Evolutionary conservation across 92 coral and sea anemone species (phyloP).

Genomic region (Umimayanthus chanpuru): DNA sequence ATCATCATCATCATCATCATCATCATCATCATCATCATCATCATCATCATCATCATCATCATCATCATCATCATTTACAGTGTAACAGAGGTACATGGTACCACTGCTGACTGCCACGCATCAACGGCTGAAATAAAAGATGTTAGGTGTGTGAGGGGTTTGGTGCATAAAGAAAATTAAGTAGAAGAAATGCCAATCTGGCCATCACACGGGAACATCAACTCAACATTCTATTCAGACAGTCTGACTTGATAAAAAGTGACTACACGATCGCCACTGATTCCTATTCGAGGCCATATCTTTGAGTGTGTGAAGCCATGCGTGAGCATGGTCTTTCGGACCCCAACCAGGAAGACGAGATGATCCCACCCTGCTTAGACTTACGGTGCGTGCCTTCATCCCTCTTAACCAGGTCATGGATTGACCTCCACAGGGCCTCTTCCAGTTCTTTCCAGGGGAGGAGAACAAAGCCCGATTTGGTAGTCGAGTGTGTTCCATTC

Average conservation of each 20-base stretch:
- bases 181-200: not conserved
- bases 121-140: not conserved
- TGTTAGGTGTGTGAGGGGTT: too few relatives aligned
- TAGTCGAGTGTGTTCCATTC: not conserved
- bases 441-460: fast-evolving
- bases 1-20: too few relatives aligned
- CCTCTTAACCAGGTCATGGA: too few relatives aligned
- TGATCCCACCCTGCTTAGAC: not conserved
- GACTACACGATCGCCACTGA: not conserved
- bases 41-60: not conserved
- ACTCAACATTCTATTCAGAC: not conserved
- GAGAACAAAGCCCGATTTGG: not conserved
- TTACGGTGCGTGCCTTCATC: not conserved
- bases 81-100: not conserved
- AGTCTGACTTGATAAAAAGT: not conserved
- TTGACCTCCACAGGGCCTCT: too few relatives aligned
- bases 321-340: not conserved
- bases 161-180: not conserved
- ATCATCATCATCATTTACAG: not conserved
- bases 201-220: not conserved
- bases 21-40: too few relatives aligned
- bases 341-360: too few relatives aligned
- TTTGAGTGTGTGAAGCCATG: not conserved
- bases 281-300: not conserved
- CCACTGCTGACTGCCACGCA: not conserved